Percentiles rank a stretch among this genome's conserved stretches.
Conservation (phyloP, 2,797 vertebrate species). For the Tadarida brasiliensis region DNA sequence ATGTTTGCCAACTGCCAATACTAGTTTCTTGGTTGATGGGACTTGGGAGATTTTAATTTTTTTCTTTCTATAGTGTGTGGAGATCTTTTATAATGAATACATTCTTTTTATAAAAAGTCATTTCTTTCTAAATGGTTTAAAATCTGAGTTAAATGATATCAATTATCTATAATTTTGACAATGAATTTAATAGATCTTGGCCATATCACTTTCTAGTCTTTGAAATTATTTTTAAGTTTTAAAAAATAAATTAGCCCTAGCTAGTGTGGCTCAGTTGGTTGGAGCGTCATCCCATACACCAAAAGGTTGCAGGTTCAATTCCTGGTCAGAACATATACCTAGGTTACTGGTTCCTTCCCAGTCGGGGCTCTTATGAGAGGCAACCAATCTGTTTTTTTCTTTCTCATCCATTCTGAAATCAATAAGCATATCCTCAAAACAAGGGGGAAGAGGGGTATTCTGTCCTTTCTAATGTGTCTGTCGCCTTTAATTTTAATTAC, state of each 20-base stretch:
- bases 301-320: too few relatives aligned
- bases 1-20: not conserved
- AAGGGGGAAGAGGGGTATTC: not conserved
- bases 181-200: not conserved
- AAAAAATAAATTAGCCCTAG: not conserved
- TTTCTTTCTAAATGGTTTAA: not conserved
- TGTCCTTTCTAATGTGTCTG: slow-evolving; percentile 72
- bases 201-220: not conserved
- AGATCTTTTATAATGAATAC: not conserved
- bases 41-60: not conserved
- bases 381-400: too few relatives aligned
- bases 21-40: not conserved
- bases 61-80: not conserved
- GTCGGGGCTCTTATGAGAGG: too few relatives aligned
- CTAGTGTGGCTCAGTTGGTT: too few relatives aligned
- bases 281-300: too few relatives aligned
- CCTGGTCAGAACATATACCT: not conserved
- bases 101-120: not conserved
- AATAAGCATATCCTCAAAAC: too few relatives aligned
- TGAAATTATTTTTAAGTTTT: not conserved
- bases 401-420: too few relatives aligned
- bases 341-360: too few relatives aligned
- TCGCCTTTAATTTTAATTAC: slow-evolving; percentile 64
- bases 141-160: not conserved
- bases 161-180: not conserved